phyloP scores from a whole-genome alignment of 2,113 vertebrate species.

The Nerophis lumbriciformis region DNA sequence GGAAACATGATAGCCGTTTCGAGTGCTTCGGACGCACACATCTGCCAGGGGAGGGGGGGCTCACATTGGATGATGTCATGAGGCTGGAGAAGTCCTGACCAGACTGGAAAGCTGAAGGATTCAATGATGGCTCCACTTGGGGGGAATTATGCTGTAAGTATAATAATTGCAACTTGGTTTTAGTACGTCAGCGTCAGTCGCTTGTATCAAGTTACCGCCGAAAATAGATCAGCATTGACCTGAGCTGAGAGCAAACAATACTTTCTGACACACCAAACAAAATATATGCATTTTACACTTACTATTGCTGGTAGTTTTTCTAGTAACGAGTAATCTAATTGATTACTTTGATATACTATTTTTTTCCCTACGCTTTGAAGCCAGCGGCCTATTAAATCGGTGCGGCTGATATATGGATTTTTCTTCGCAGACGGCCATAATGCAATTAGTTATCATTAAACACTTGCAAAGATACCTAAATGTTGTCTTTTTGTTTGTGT shows the following conservation, averaged over 20 bases:
- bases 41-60: conserved; percentile 78
- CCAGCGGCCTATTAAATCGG: too few species aligned
- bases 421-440: too few species aligned
- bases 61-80: conserved; percentile 77
- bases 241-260: conserved; percentile 76
- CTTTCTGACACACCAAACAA: conserved; percentile 9
- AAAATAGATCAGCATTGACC: conserved; percentile 85
- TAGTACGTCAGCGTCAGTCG: conserved; percentile 83
- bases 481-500: too few species aligned
- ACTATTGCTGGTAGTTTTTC: too few species aligned
- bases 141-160: conserved; percentile 90
- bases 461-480: too few species aligned
- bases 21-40: conserved; percentile 37
- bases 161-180: conserved; percentile 82
- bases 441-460: too few species aligned
- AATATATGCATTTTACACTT: too few species aligned
- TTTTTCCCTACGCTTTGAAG: too few species aligned
- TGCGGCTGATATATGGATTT: too few species aligned
- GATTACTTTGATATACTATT: too few species aligned
- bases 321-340: too few species aligned
- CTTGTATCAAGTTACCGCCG: conserved; percentile 83
- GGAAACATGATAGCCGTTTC: conserved; percentile 25
- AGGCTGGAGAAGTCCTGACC: conserved; percentile 76
- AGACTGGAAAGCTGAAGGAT: conserved; percentile 83
- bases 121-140: conserved; percentile 86